Base-by-base conservation (phyloP, 1,140 invertebrate species). In the Chymomyza costata region DNA sequence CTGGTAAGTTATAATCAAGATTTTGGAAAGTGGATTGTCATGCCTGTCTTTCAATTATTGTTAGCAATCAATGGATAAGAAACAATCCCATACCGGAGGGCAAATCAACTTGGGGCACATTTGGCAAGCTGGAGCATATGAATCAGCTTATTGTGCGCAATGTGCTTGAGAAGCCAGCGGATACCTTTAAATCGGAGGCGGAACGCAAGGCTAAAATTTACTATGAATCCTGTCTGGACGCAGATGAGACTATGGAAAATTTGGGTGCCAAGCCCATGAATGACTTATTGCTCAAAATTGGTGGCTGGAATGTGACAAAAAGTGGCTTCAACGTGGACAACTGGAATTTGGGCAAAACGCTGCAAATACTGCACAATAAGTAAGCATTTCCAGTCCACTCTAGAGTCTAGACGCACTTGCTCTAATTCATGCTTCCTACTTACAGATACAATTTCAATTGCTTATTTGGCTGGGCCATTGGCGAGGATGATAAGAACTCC, bases 81-180 rank as follows among this genome's bases (percentile, higher is more conserved):
- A 91, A 92, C 38, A 97, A 98, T 87, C 95, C 95, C 0, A 94
- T 97, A 54, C 97, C 97, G 0, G 93, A 93, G 84, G 94, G 92
- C n/a, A 94, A 95, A 82, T 93, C 93, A n/a, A 92, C 91, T 41
- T 98, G 96, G 96, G 94, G 94, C 13, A 97, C 95, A n/a, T 98
- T 98, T 85, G 93, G 92, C 34, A 96, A 97, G 85, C 88, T 98
- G 34, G 95, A 96, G 83, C 92, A 97, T 71, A 91, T 96, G 71
- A 98, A 98, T 86, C 95, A 97, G 78, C 86, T 97, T 16, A 91
- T 96, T n/a, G 92, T 98, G 55, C 95, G 95, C 87, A 95, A 93
- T 84, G 93, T 93, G 30, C 86, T 98, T 65, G 95, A 92, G 52
- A 89, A 89, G 78, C 88, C 89, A 1, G 83, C 89, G 1, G 84